These are phyloP conservation scores for Molossus molossus DNA, from an alignment of 2,797 vertebrate genomes.

Conservation along the genomic window DNA sequence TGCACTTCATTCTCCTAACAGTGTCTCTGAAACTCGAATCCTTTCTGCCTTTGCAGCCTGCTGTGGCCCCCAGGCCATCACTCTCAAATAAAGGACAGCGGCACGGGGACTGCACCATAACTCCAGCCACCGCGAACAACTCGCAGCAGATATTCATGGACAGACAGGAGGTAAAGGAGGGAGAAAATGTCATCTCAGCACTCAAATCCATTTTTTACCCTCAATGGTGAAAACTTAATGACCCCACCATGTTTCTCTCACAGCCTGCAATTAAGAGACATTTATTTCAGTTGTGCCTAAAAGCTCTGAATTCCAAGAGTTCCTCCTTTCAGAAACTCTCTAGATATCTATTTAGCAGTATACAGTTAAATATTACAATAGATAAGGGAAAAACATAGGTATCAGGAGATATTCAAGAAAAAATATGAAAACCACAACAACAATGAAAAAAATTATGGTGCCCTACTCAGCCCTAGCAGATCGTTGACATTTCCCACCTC, in stretches of 20 bases:
- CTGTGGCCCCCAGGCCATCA: background rate
- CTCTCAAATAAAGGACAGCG: background rate
- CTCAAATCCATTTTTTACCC: background rate
- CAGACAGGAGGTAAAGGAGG: background rate
- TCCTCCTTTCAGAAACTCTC: conserved; percentile 47
- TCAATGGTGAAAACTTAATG: background rate
- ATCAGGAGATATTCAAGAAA: background rate
- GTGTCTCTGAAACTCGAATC: background rate
- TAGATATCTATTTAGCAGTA: background rate
- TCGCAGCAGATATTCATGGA: background rate
- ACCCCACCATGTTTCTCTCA: background rate
- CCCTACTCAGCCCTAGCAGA: background rate
- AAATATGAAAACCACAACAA: background rate
- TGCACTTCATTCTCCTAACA: background rate
- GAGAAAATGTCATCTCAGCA: background rate
- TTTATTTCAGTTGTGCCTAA: conserved; percentile 16
- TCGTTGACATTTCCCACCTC: background rate
- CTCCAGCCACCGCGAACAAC: background rate
- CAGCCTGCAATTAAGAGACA: background rate
- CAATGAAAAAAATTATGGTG: background rate
- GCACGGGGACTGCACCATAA: background rate
- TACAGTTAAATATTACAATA: background rate
- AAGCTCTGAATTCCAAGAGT: conserved; percentile 26
- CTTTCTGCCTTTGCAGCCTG: background rate
- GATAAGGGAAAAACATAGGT: background rate